Conservation (phyloP, 2,888 invertebrate genomes). For the Heteropelma amictum region DNA sequence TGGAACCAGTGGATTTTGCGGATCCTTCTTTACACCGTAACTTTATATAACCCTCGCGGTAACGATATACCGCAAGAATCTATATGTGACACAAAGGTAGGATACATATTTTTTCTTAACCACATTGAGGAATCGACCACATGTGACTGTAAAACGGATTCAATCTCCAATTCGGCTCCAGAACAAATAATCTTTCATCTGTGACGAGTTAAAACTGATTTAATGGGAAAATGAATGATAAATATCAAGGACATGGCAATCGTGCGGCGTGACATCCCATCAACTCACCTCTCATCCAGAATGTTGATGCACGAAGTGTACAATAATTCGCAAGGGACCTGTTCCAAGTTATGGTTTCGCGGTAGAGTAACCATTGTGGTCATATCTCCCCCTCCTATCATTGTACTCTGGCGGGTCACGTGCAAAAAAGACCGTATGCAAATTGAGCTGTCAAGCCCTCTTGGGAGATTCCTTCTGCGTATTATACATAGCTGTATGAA, state of each 20-base stretch:
- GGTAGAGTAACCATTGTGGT: constrained; percentile 17
- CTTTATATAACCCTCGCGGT: background rate
- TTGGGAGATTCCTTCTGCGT: constrained; percentile 70
- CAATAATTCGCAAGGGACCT: constrained; percentile 19
- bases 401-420: constrained; percentile 50
- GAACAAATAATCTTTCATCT: too few species aligned
- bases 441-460: constrained; percentile 73
- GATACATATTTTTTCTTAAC: too few species aligned
- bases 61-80: background rate
- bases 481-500: constrained; percentile 68
- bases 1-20: too few species aligned
- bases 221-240: background rate
- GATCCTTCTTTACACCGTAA: constrained; percentile 19
- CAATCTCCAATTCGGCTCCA: too few species aligned
- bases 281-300: background rate
- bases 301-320: constrained; percentile 9
- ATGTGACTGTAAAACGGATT: too few species aligned
- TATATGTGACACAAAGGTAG: too few species aligned
- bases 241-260: background rate
- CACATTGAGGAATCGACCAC: too few species aligned
- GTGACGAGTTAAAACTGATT: background rate
- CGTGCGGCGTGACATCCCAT: background rate
- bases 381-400: constrained; percentile 17
- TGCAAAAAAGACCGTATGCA: constrained; percentile 68
- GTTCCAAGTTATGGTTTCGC: constrained; percentile 10